phyloP scores from a whole-genome alignment of 2,113 vertebrate species.

The Crypturellus undulatus region DNA sequence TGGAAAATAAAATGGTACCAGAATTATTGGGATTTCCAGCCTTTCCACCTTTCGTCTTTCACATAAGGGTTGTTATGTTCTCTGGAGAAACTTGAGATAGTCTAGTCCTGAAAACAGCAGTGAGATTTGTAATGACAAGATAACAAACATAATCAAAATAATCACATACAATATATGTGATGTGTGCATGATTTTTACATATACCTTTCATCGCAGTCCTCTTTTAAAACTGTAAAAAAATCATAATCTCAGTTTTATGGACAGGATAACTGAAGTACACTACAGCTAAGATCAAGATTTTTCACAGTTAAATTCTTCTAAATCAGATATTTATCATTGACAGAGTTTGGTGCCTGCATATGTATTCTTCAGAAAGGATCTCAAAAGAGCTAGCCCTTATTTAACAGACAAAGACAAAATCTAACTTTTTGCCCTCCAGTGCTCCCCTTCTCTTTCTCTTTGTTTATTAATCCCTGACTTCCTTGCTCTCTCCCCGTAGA shows the following conservation, averaged over 20 bases:
- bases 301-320: background rate
- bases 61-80: background rate
- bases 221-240: background rate
- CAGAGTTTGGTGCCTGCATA: background rate
- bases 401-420: background rate
- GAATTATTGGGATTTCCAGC: background rate
- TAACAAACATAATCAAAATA: background rate
- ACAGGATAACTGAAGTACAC: background rate
- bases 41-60: background rate
- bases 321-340: background rate
- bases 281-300: background rate
- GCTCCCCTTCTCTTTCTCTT: background rate
- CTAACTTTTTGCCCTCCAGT: background rate
- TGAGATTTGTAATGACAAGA: background rate
- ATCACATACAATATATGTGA: background rate
- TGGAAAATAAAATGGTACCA: background rate
- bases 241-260: background rate
- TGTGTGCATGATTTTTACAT: background rate
- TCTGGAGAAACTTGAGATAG: background rate
- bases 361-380: background rate
- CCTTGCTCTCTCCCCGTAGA: background rate
- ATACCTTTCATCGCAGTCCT: background rate
- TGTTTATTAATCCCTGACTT: background rate
- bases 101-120: background rate
- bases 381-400: background rate